Base-by-base conservation (phyloP, 2,797 vertebrate genomes). In the Gymnopithys bicolor region DNA sequence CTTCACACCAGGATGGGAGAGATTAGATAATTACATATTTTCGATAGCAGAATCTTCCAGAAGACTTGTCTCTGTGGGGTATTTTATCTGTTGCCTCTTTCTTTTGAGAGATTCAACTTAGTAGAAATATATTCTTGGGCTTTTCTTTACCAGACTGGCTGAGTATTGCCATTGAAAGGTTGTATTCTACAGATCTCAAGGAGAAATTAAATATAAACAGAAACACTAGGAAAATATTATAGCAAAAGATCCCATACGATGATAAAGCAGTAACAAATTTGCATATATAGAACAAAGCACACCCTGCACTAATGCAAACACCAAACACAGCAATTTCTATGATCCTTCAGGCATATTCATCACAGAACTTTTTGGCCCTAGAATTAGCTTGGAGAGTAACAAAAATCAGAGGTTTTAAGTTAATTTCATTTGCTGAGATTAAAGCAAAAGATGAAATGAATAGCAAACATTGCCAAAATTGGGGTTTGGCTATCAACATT, bases 391-490 rank as follows among this genome's bases (percentile, higher is more conserved):
- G 27, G 39, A 70, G 56, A 75, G 35, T 60, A 86, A 82, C 18
- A 89, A 90, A 94, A 95, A 78, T 63, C 66, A 86, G 64, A 93
- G 41, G 55, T 46, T 91, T 96, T 60, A 45, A 74, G n/a, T 90
- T 0, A 0, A 89, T 86, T 87, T 75, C 67, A 17, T 84, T 91
- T 63, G 23, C 68, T 87, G 84, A 92, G 83, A 88, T 95, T 74
- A 97, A 95, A 93, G 91, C 49, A 76, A 67, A 86, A 81, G 91
- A 94, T 93, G 63, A 90, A 95, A 89, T 84, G 71, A 89, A 84
- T 33, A 70, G 45, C 45, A 94, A 96, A 84, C 46, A 33, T 7
- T 60, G 62, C 79, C 87, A 82, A 89, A 94, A 79, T 14, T 81
- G 58, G 76, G 87, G 78, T 74, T 83, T 87, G 68, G 52, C 35